These are phyloP conservation scores for Pachycephus smyrnensis DNA, from an alignment of 2,888 invertebrate genomes.

Conservation along the genomic window DNA sequence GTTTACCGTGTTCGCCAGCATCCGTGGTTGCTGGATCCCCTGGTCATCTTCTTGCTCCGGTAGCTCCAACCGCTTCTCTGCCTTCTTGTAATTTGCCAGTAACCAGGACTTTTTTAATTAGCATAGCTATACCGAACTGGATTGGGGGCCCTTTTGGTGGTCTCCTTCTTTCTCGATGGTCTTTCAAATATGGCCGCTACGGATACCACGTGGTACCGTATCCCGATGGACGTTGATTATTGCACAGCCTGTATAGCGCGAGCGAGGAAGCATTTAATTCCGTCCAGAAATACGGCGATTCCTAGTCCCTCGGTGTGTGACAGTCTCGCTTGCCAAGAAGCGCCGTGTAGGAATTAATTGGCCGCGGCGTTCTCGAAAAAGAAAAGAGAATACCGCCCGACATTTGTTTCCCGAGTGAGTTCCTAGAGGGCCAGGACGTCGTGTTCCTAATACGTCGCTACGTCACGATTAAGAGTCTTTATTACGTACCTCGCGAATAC, in stretches of 20 bases:
- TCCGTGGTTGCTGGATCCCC: not conserved
- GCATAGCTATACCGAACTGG: not conserved
- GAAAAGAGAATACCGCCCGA: constrained; percentile 7
- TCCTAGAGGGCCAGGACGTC: not conserved
- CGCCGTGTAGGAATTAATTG: constrained; percentile 21
- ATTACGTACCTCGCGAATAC: not conserved
- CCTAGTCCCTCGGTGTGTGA: not conserved
- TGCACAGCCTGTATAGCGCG: not conserved
- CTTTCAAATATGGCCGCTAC: not conserved
- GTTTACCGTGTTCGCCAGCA: not conserved
- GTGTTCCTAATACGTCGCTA: not conserved
- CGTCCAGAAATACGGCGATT: constrained; percentile 12
- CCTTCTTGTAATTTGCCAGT: constrained; percentile 5
- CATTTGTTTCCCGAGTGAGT: constrained; percentile 12
- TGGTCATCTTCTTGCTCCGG: not conserved
- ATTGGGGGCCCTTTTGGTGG: not conserved
- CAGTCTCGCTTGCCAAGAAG: constrained; percentile 6
- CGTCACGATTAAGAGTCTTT: not conserved
- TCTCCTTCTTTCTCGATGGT: not conserved
- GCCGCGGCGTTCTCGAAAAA: constrained; percentile 9
- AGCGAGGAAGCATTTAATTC: constrained; percentile 18
- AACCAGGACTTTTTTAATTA: not conserved
- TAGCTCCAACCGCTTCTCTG: not conserved
- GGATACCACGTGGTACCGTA: not conserved
- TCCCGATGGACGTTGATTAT: not conserved